Evolutionary conservation across 1,140 invertebrate genomes (phyloP).

Genomic region (Leptinotarsa undecemlineata): DNA sequence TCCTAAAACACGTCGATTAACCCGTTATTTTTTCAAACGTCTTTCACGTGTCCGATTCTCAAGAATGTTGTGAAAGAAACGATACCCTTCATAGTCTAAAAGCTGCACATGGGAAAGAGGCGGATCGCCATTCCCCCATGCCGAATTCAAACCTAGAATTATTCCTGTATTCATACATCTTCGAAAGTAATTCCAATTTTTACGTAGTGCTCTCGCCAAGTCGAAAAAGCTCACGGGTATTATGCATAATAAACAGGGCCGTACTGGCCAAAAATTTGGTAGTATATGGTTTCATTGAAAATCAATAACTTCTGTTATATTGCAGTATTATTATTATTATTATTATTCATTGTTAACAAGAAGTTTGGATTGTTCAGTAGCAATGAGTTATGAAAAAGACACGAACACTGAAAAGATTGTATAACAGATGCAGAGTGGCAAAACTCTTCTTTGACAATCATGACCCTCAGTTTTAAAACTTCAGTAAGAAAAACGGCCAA

Average conservation of each 20-base stretch:
- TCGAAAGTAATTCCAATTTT: conserved; percentile 8
- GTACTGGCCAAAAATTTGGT: neutral
- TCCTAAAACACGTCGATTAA: neutral
- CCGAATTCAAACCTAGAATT: conserved; percentile 19
- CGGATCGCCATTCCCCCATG: conserved; percentile 2
- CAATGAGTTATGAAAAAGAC: too few relatives aligned
- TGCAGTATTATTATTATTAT: too few relatives aligned
- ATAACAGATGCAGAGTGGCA: too few relatives aligned
- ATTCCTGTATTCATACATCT: conserved; percentile 10
- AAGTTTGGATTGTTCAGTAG: too few relatives aligned
- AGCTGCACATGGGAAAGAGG: conserved; percentile 18
- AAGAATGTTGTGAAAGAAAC: conserved; percentile 6
- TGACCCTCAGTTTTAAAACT: too few relatives aligned
- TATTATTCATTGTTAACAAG: too few relatives aligned
- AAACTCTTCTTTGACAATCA: too few relatives aligned
- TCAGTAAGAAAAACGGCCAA: too few relatives aligned
- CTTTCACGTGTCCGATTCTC: neutral
- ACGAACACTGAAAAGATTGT: too few relatives aligned
- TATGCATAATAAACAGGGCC: neutral
- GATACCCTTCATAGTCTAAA: conserved; percentile 3
- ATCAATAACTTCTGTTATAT: too few relatives aligned
- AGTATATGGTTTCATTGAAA: neutral
- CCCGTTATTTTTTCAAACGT: neutral
- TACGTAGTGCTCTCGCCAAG: neutral
- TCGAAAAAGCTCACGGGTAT: conserved; percentile 12